Evolutionary conservation across 2,888 invertebrate genomes (phyloP).

Genomic region (Drosophila subquinaria): DNA sequence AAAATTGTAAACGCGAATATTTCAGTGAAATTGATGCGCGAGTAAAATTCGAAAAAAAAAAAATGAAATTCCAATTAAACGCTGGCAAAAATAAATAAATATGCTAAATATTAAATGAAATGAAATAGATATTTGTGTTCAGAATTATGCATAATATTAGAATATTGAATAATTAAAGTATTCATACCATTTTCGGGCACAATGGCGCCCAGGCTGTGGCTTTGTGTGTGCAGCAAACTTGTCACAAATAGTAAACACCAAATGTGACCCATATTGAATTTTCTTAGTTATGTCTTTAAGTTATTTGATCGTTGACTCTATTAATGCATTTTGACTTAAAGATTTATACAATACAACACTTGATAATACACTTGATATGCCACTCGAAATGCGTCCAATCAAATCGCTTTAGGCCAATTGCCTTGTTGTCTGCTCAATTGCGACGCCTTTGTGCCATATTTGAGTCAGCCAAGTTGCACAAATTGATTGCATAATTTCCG

Average conservation of each 20-base stretch:
- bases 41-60: neutral
- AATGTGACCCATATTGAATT: slow-evolving; percentile 59
- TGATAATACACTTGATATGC: slow-evolving; percentile 24
- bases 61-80: neutral
- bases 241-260: slow-evolving; percentile 67
- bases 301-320: slow-evolving; percentile 7
- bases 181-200: slow-evolving; percentile 51
- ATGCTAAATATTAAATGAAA: neutral
- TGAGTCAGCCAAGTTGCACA: slow-evolving; percentile 71
- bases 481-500: slow-evolving; percentile 82
- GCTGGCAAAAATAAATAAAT: neutral
- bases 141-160: neutral
- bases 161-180: neutral
- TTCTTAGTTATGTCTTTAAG: slow-evolving; percentile 7
- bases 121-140: neutral
- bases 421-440: slow-evolving; percentile 33
- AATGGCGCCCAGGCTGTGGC: slow-evolving; percentile 64
- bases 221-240: slow-evolving; percentile 67
- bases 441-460: slow-evolving; percentile 55
- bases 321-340: slow-evolving; percentile 11
- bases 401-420: slow-evolving; percentile 19
- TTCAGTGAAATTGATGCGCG: neutral
- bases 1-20: neutral
- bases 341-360: slow-evolving; percentile 19
- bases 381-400: slow-evolving; percentile 40